These are phyloP conservation scores for Nothocercus nigrocapillus DNA, from an alignment of 2,113 vertebrate genomes.

Conservation along the genomic window DNA sequence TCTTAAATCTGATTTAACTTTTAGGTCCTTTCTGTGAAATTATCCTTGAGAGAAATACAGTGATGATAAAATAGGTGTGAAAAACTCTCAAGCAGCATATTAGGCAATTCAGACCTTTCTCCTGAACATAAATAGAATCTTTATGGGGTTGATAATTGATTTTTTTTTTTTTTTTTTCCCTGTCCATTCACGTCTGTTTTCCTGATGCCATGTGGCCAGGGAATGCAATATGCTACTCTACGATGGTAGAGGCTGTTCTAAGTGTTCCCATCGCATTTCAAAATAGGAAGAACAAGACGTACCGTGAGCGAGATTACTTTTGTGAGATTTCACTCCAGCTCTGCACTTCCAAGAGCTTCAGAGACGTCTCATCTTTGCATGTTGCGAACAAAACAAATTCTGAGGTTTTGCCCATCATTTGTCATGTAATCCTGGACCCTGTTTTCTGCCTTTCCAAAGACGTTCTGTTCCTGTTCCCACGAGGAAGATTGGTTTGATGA, in stretches of 20 bases:
- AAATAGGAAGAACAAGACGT: slow-evolving; percentile 63
- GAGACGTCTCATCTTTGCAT: slow-evolving; percentile 32
- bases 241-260: slow-evolving; percentile 47
- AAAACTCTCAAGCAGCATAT: neutral
- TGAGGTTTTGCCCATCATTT: neutral
- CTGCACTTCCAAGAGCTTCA: slow-evolving; percentile 49
- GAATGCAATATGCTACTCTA: slow-evolving; percentile 47
- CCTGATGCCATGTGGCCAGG: neutral
- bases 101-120: neutral
- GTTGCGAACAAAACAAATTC: slow-evolving; percentile 6
- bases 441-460: neutral
- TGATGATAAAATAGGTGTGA: neutral
- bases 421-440: neutral
- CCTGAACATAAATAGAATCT: neutral
- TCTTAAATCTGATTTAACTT: neutral
- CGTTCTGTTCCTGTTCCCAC: neutral
- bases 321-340: slow-evolving; percentile 39
- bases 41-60: neutral
- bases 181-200: neutral
- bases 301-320: slow-evolving; percentile 36
- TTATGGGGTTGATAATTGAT: slow-evolving; percentile 9
- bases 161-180: neutral
- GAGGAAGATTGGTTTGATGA: neutral
- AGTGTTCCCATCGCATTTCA: slow-evolving; percentile 30
- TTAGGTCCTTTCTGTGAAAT: neutral